phyloP scores from a whole-genome alignment of 2,113 vertebrate species.

The Xyrauchen texanus region DNA sequence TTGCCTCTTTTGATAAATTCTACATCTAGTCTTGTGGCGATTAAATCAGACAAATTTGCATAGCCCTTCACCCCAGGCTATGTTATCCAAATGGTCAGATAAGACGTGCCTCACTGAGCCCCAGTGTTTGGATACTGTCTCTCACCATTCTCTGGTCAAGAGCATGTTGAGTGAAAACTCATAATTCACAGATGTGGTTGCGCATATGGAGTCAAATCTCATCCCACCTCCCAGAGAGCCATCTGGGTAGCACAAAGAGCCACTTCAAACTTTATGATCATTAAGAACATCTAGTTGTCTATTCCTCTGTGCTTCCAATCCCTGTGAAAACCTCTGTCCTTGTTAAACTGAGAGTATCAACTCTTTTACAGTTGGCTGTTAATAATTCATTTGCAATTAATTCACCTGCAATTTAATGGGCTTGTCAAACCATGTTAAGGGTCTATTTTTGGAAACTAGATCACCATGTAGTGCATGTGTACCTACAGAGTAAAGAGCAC shows the following conservation, averaged over 20 bases:
- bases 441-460: slow-evolving; percentile 35
- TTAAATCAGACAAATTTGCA: slow-evolving; percentile 21
- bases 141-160: background rate
- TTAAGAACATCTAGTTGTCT: slow-evolving; percentile 52
- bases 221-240: slow-evolving; percentile 43
- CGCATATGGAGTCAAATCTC: slow-evolving; percentile 52
- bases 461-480: slow-evolving; percentile 17
- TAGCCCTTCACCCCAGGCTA: slow-evolving; percentile 23
- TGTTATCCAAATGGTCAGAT: slow-evolving; percentile 30
- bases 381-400: slow-evolving; percentile 38
- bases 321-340: slow-evolving; percentile 45
- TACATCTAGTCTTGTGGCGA: slow-evolving; percentile 1
- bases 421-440: slow-evolving; percentile 16
- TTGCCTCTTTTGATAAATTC: slow-evolving; percentile 8
- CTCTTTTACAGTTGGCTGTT: slow-evolving; percentile 27
- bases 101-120: slow-evolving; percentile 10
- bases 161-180: slow-evolving; percentile 34
- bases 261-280: slow-evolving; percentile 44
- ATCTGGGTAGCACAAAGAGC: slow-evolving; percentile 43
- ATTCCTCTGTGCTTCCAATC: slow-evolving; percentile 29
- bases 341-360: slow-evolving; percentile 31
- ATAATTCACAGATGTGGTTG: slow-evolving; percentile 51
- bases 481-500: slow-evolving; percentile 11
- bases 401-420: slow-evolving; percentile 31
- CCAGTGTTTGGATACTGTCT: slow-evolving; percentile 32